Evolutionary conservation across 2,797 vertebrate genomes (phyloP).

Genomic region (Myotis myotis): DNA sequence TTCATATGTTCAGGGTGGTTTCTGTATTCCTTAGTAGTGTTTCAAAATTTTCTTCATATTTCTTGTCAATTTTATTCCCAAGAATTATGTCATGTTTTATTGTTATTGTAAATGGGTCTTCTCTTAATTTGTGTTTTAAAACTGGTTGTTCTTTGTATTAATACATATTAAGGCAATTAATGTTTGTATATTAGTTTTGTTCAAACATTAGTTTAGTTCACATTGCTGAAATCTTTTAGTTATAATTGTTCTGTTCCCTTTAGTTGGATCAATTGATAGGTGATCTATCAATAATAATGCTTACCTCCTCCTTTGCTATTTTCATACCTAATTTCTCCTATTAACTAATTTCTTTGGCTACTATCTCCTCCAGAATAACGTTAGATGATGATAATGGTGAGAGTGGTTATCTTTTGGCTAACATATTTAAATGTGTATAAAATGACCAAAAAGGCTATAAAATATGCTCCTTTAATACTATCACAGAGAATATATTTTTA

Average conservation of each 20-base stretch:
- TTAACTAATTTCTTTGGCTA: neutral
- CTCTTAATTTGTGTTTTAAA: conserved; percentile 3
- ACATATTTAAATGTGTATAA: neutral
- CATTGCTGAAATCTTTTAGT: conserved; percentile 4
- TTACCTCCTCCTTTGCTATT: neutral
- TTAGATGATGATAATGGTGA: neutral
- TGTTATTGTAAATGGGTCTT: neutral
- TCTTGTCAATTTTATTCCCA: neutral
- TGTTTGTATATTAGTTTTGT: neutral
- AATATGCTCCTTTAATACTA: neutral
- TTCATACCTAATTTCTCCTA: neutral
- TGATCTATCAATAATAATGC: neutral
- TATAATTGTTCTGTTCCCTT: neutral
- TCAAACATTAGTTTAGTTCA: neutral
- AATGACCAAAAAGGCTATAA: neutral
- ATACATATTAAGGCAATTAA: neutral
- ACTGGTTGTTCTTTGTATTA: neutral
- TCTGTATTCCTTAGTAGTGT: neutral
- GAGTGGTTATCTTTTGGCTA: neutral
- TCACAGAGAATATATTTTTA: conserved; percentile 24
- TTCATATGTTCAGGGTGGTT: neutral
- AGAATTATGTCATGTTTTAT: neutral
- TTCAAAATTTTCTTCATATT: conserved; percentile 18
- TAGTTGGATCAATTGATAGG: neutral
- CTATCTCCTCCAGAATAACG: neutral